Evolutionary conservation across 2,888 invertebrate species (phyloP).

Genomic region (Craniophora ligustri): DNA sequence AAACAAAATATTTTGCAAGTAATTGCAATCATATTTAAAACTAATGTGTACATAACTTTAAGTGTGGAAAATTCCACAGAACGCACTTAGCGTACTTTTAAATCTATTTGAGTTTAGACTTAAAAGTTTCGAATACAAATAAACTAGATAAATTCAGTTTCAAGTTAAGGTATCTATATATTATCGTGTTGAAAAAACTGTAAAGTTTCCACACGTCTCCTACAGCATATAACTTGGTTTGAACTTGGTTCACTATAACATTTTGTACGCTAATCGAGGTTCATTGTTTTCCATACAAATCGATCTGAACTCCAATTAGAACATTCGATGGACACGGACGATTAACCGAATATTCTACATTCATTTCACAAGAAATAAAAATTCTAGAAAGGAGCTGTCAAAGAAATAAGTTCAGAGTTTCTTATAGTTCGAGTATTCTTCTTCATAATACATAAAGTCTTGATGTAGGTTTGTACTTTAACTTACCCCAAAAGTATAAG

Average conservation of each 20-base stretch:
- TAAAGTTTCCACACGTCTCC: background rate
- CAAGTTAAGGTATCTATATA: no score
- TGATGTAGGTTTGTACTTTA: constrained; percentile 2
- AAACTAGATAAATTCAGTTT: background rate
- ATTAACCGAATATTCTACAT: constrained; percentile 66
- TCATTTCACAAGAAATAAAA: constrained; percentile 30
- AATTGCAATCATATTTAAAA: no score
- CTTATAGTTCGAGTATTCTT: no score
- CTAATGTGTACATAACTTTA: background rate
- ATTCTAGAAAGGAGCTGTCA: constrained; percentile 24
- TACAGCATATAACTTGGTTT: constrained; percentile 11
- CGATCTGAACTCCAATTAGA: constrained; percentile 73
- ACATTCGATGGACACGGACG: constrained; percentile 65
- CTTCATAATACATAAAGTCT: no score
- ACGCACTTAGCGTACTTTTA: background rate
- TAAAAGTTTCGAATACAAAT: background rate
- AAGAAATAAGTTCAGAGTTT: no score
- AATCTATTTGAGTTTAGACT: background rate
- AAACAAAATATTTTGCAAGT: no score
- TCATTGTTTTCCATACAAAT: constrained; percentile 72
- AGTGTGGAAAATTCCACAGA: background rate
- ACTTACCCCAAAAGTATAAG: background rate
- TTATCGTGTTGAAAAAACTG: background rate
- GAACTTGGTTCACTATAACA: constrained; percentile 4
- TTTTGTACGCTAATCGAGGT: constrained; percentile 45